Conservation (phyloP, 2,888 invertebrate genomes). For the Stenodema calcarata region DNA sequence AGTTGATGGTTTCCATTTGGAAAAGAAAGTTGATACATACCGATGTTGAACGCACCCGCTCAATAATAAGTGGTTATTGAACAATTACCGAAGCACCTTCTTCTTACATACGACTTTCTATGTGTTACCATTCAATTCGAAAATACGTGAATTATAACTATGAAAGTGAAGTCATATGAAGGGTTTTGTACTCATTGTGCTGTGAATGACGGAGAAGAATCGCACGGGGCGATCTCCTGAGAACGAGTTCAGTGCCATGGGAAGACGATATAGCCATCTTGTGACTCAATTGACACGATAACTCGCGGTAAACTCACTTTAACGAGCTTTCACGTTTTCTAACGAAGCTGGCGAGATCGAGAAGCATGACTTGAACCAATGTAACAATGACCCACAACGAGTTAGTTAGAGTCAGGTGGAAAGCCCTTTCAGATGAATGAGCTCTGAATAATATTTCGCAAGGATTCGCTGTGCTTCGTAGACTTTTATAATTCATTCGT, state of each 20-base stretch:
- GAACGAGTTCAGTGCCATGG: neutral
- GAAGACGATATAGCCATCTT: neutral
- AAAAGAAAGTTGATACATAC: too few species aligned
- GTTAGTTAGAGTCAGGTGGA: neutral
- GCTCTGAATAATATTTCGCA: neutral
- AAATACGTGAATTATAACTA: too few species aligned
- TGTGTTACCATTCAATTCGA: too few species aligned
- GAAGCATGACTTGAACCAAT: constrained; percentile 9
- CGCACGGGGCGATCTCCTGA: neutral
- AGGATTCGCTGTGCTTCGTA: neutral
- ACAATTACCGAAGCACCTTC: too few species aligned
- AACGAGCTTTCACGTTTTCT: neutral
- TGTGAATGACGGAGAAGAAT: neutral
- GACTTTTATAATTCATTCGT: neutral
- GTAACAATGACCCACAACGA: constrained; percentile 4
- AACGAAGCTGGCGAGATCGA: neutral
- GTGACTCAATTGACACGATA: constrained; percentile 19
- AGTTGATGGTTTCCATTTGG: too few species aligned
- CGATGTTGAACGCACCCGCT: too few species aligned
- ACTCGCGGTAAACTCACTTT: neutral
- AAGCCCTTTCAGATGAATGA: neutral
- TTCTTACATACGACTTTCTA: too few species aligned
- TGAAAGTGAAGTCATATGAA: neutral
- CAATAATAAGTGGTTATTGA: too few species aligned
- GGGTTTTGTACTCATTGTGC: neutral